Evolutionary conservation across 2,797 vertebrate genomes (phyloP).

Genomic region (Typhlichthys subterraneus): DNA sequence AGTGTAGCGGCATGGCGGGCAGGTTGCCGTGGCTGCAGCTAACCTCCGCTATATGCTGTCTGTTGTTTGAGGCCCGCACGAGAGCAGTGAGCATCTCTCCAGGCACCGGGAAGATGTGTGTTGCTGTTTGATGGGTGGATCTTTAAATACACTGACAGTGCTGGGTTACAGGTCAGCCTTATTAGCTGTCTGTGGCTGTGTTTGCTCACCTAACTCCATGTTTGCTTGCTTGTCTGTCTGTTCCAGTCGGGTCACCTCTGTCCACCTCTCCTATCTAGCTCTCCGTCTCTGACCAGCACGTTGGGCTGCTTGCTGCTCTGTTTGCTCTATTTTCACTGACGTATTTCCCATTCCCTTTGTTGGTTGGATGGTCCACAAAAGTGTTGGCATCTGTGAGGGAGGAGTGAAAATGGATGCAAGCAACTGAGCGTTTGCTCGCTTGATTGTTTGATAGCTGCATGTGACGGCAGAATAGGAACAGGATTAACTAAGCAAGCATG

Average conservation of each 20-base stretch:
- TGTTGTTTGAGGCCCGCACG: not conserved
- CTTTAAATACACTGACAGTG: slow-evolving; percentile 39
- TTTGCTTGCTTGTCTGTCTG: slow-evolving; percentile 8
- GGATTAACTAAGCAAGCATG: too few species aligned
- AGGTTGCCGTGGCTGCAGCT: slow-evolving; percentile 31
- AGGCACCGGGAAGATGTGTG: slow-evolving; percentile 1
- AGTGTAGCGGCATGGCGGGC: slow-evolving; percentile 6
- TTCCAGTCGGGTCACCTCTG: not conserved
- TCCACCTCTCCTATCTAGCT: slow-evolving; percentile 60
- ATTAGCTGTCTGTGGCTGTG: slow-evolving; percentile 54
- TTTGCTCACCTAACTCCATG: slow-evolving; percentile 26
- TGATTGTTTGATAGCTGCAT: too few species aligned
- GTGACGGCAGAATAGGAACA: too few species aligned
- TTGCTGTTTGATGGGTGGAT: slow-evolving; percentile 32
- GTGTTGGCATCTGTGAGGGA: too few species aligned
- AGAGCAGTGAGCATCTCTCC: not conserved
- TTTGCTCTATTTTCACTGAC: too few species aligned
- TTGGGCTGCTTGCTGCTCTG: too few species aligned
- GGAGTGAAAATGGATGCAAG: too few species aligned
- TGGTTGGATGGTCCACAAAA: too few species aligned
- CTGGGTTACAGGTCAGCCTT: slow-evolving; percentile 43
- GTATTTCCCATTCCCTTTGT: too few species aligned
- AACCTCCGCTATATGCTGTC: slow-evolving; percentile 22
- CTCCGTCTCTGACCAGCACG: slow-evolving; percentile 35
- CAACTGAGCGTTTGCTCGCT: too few species aligned